Conservation (phyloP, 2,113 vertebrate genomes). For the Pristiophorus japonicus region DNA sequence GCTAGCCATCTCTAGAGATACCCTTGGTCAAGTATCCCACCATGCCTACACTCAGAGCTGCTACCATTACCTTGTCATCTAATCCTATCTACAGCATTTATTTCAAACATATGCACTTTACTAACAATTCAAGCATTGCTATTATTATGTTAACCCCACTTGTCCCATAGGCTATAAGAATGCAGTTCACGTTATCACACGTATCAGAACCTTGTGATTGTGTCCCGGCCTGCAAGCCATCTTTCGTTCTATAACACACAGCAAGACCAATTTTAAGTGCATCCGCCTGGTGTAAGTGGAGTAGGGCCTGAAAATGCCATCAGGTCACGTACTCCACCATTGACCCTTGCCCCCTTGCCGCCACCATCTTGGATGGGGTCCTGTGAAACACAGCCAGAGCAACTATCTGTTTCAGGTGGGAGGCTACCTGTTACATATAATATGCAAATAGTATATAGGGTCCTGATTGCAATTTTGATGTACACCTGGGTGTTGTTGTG, state of each 20-base stretch:
- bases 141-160: too few relatives aligned
- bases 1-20: too few relatives aligned
- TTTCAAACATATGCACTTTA: too few relatives aligned
- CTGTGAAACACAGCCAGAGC: background rate
- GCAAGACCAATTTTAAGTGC: background rate
- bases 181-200: background rate
- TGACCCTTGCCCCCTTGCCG: background rate
- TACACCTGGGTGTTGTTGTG: background rate
- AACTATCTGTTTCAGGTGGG: too few relatives aligned
- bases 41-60: too few relatives aligned
- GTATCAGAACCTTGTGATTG: background rate
- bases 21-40: too few relatives aligned
- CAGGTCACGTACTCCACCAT: background rate
- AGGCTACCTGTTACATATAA: background rate
- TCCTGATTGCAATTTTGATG: background rate
- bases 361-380: background rate
- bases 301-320: background rate
- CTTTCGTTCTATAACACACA: background rate
- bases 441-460: background rate
- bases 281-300: background rate
- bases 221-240: background rate
- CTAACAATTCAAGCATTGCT: too few relatives aligned
- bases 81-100: too few relatives aligned
- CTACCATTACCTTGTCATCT: too few relatives aligned
- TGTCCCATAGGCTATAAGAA: background rate